Conservation (phyloP, 2,113 vertebrate species). For the Grammomys surdaster region DNA sequence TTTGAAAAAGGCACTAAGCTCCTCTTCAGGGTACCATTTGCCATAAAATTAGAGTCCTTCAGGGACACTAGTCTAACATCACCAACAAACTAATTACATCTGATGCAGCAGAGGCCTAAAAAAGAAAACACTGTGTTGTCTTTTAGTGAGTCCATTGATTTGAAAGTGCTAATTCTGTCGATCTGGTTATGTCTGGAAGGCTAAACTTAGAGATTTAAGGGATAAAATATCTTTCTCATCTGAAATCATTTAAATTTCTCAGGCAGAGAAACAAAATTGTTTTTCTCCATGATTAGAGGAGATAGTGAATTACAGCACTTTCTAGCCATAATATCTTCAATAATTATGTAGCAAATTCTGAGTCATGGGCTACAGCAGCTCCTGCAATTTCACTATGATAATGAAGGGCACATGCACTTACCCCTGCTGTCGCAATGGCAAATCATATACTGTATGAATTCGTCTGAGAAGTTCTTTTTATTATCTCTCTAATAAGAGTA, state of each 20-base stretch:
- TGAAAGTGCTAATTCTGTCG: conserved; percentile 29
- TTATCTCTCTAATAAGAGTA: neutral
- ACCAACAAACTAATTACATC: conserved; percentile 10
- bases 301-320: neutral
- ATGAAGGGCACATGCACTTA: neutral
- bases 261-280: neutral
- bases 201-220: neutral
- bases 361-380: neutral
- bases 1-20: conserved; percentile 27
- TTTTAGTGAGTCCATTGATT: neutral
- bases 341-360: neutral
- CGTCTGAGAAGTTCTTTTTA: neutral
- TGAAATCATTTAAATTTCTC: conserved; percentile 23
- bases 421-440: neutral
- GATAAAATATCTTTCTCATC: neutral
- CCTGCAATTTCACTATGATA: neutral
- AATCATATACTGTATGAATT: neutral
- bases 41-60: conserved; percentile 28
- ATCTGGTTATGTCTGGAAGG: neutral
- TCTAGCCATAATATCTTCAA: neutral
- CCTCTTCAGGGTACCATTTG: conserved; percentile 43
- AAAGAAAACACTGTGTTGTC: neutral
- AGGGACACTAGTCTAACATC: neutral
- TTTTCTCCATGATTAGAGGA: conserved; percentile 2
- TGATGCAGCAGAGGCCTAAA: neutral